Conservation (phyloP, 2,797 vertebrate species). For the Nannoperca australis region DNA sequence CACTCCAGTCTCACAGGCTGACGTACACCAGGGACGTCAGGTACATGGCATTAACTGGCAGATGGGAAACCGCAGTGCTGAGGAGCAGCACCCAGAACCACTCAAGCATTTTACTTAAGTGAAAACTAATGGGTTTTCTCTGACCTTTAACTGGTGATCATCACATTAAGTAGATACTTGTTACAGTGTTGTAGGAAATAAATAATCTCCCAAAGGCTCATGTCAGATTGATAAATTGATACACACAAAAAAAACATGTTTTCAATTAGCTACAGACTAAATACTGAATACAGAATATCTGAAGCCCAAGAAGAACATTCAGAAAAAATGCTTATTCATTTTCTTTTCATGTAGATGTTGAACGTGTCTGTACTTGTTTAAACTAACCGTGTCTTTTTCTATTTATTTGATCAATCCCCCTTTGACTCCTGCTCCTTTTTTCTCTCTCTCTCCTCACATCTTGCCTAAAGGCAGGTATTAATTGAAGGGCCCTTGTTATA, state of each 20-base stretch:
- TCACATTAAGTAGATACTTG: slow-evolving; percentile 4
- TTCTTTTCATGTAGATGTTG: not conserved
- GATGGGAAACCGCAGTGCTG: not conserved
- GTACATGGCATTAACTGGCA: not conserved
- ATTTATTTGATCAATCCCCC: not conserved
- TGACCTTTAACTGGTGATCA: slow-evolving; percentile 21
- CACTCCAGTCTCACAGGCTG: not conserved
- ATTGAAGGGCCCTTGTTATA: slow-evolving; percentile 76
- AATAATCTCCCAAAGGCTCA: slow-evolving; percentile 2
- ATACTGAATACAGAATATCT: not conserved
- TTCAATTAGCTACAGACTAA: not conserved
- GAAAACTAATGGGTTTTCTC: slow-evolving; percentile 3
- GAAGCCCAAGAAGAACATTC: not conserved
- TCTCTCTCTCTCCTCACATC: slow-evolving; percentile 38
- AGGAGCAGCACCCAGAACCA: not conserved
- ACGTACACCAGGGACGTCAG: not conserved
- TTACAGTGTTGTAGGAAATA: not conserved
- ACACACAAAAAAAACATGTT: not conserved
- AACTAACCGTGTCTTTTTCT: not conserved
- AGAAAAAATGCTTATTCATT: not conserved
- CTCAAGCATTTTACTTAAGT: not conserved
- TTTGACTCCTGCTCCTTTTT: slow-evolving; percentile 5
- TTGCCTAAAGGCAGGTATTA: slow-evolving; percentile 75
- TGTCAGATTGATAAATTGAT: slow-evolving; percentile 9
- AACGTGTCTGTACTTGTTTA: not conserved